Base-by-base conservation (phyloP, 2,797 vertebrate species). In the Premnoplex brunnescens region DNA sequence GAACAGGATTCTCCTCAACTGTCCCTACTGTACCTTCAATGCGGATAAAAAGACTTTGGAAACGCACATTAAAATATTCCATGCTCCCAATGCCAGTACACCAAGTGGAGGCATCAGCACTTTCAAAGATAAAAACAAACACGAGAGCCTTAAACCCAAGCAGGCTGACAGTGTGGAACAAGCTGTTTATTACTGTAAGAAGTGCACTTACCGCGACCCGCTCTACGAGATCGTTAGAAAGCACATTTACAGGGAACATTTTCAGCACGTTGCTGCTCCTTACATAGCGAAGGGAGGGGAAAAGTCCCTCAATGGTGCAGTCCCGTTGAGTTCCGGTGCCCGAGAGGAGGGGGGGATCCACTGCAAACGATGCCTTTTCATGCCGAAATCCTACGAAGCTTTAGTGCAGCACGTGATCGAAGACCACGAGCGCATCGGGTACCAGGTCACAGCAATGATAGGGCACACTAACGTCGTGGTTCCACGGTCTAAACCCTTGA, bases 171-270 rank as follows among this genome's bases (percentile, higher is more conserved):
- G 98, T 81, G 97, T 99, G 97, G 99, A 99, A 92, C 99, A 99
- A 98, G 99, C 99, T n/a, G 99, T 99, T 97, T 99, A 99, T 98
- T 99, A 99, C 98, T 99, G 99, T 97, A 99, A 99, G 98, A 99
- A 99, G 98, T 99, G 99, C 98, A 99, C 99, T 98, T 99, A 99
- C 98, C 98, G 99, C 97, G 99, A 99, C 98, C 99, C 99, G 96
- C 98, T 99, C 73, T 99, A 99, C 94, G 99, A 99, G 97, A 99
- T 99, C 83, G 99, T 99, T 97, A 98, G 99, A 95, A 99, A 99
- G 98, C 99, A 99, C 98, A 99, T 99, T 98, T 99, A 99, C 98
- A 98, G 99, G 98, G 99, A 99, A 99, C 99, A 99, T 98, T 99
- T 99, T 98, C 99, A 99, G 96, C 99, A 99, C 19, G 99, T 99